Percentiles rank a stretch among this genome's conserved stretches.
Evolutionary conservation across 2,888 invertebrate genomes (phyloP).

Genomic region (Plebejus anna): DNA sequence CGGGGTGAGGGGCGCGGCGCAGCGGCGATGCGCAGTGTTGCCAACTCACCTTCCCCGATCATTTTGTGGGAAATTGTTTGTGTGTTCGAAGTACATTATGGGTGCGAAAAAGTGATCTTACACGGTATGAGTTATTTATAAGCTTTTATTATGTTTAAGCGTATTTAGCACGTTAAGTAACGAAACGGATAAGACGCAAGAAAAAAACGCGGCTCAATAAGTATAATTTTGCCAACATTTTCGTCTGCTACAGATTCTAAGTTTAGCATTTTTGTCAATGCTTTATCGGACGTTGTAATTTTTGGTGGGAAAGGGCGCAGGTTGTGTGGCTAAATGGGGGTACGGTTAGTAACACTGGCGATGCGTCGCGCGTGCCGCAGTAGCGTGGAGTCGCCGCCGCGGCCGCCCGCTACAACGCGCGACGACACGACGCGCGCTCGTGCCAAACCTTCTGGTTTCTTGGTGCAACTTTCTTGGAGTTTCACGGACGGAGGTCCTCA

Average conservation of each 20-base stretch:
- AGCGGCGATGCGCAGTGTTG: slow-evolving; percentile 55
- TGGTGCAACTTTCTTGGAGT: slow-evolving; percentile 44
- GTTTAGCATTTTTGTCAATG: neutral
- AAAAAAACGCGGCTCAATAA: neutral
- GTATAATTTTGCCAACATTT: neutral
- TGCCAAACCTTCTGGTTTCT: slow-evolving; percentile 43
- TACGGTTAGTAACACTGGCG: slow-evolving; percentile 42
- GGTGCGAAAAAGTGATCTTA: neutral
- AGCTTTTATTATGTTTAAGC: neutral
- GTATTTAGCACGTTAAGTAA: neutral
- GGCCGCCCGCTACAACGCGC: slow-evolving; percentile 58
- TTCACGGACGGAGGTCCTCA: slow-evolving; percentile 45
- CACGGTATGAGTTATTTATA: neutral
- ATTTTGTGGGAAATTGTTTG: neutral
- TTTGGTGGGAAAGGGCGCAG: neutral
- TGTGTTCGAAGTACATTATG: neutral
- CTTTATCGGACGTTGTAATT: neutral
- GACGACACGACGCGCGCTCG: slow-evolving; percentile 51
- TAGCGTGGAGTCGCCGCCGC: slow-evolving; percentile 75
- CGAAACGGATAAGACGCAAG: neutral
- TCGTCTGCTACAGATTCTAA: neutral
- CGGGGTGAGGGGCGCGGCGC: slow-evolving; percentile 45
- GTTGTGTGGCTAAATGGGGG: neutral
- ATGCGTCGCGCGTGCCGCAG: slow-evolving; percentile 73
- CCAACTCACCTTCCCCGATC: slow-evolving; percentile 9